Evolutionary conservation across 2,888 invertebrate genomes (phyloP).

Genomic region (Heliconius aoede): DNA sequence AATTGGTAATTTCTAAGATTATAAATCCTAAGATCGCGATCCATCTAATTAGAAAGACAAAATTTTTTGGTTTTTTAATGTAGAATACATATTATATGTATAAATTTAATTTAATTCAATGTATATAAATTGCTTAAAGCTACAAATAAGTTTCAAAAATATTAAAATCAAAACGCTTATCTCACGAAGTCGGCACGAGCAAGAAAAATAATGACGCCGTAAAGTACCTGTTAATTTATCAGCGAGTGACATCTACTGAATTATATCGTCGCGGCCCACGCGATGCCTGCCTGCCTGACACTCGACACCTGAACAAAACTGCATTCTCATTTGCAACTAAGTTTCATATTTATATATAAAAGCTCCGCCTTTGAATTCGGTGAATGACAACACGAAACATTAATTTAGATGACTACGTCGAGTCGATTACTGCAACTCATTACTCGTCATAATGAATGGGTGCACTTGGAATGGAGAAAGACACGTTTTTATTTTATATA

Average conservation of each 20-base stretch:
- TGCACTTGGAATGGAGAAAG: slow-evolving; percentile 37
- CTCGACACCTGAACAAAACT: slow-evolving; percentile 30
- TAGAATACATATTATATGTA: not conserved
- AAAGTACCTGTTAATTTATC: slow-evolving; percentile 46
- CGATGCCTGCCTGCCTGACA: slow-evolving; percentile 23
- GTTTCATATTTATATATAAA: not conserved
- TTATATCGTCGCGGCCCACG: slow-evolving; percentile 37
- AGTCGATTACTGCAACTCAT: slow-evolving; percentile 45
- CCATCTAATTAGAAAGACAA: not conserved
- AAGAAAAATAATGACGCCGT: slow-evolving; percentile 42
- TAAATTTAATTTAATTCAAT: not conserved
- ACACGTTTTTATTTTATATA: slow-evolving; percentile 47
- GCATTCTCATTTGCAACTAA: slow-evolving; percentile 29
- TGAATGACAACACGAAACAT: slow-evolving; percentile 23
- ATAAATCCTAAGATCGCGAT: not conserved
- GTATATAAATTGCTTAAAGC: not conserved
- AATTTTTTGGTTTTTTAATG: not conserved
- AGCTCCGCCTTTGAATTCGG: too few relatives aligned
- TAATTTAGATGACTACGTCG: slow-evolving; percentile 47
- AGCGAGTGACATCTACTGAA: slow-evolving; percentile 43
- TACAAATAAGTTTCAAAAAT: slow-evolving; percentile 5
- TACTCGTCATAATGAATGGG: slow-evolving; percentile 47
- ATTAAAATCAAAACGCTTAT: slow-evolving; percentile 34
- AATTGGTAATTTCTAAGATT: too few relatives aligned
- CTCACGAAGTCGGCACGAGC: slow-evolving; percentile 24